A percentile compares a stretch with the other conserved stretches of the same genome.
Conservation (phyloP, 2,797 vertebrate genomes). For the Neosilurus mollespiculum region DNA sequence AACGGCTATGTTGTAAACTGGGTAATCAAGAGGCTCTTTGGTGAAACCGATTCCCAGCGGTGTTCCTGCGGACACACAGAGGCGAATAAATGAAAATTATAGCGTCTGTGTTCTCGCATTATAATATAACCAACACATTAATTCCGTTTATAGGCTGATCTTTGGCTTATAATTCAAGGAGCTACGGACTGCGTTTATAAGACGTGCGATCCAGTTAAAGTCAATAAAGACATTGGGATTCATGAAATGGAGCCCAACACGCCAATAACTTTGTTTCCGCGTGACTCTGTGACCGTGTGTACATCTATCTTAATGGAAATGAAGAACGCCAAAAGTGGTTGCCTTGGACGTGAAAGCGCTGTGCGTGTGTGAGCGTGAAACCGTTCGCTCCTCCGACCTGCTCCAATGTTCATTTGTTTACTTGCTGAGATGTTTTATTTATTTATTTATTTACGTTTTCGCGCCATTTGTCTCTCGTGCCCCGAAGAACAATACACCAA, state of each 20-base stretch:
- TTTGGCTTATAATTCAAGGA: slow-evolving; percentile 40
- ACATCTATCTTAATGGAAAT: slow-evolving; percentile 30
- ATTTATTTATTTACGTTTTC: not conserved
- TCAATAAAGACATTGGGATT: slow-evolving; percentile 34
- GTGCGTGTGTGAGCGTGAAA: not conserved
- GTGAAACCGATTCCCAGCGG: slow-evolving; percentile 24
- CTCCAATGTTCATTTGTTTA: slow-evolving; percentile 29
- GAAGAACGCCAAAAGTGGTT: not conserved
- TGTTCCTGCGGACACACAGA: slow-evolving; percentile 13
- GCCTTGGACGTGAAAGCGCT: not conserved
- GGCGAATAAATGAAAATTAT: slow-evolving; percentile 40
- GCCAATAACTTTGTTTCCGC: not conserved
- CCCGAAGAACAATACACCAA: slow-evolving; percentile 35
- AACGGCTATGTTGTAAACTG: slow-evolving; percentile 52
- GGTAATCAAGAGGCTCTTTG: slow-evolving; percentile 36
- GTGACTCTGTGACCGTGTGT: not conserved
- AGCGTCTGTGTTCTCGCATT: slow-evolving; percentile 23
- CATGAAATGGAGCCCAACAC: not conserved
- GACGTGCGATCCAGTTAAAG: slow-evolving; percentile 23
- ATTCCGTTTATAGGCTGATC: slow-evolving; percentile 41
- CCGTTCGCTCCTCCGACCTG: not conserved
- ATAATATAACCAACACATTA: slow-evolving; percentile 36
- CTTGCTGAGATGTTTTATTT: slow-evolving; percentile 23
- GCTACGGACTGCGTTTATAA: slow-evolving; percentile 9
- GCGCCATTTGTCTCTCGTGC: slow-evolving; percentile 44